These are phyloP conservation scores for Rhegmatorhina hoffmannsi DNA, from an alignment of 2,113 vertebrate genomes.

Conservation along the genomic window DNA sequence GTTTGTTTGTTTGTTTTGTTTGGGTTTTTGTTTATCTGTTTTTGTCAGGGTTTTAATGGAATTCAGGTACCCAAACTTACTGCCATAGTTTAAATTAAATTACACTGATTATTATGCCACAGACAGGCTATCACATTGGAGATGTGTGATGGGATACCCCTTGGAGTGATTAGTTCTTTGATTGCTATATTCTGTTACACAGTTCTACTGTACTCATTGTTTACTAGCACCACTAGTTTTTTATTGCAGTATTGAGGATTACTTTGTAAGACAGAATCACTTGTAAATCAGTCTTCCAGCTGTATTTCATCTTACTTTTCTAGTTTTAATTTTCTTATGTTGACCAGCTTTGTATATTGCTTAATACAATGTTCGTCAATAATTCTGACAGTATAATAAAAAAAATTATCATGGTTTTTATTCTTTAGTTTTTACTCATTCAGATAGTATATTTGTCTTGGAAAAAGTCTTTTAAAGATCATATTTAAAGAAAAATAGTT, in stretches of 20 bases:
- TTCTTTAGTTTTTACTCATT: neutral
- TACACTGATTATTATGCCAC: neutral
- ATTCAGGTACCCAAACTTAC: neutral
- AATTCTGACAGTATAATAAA: neutral
- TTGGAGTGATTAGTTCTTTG: neutral
- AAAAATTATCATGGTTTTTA: neutral
- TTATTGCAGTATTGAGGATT: neutral
- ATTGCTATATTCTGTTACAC: neutral
- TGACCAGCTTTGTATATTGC: neutral
- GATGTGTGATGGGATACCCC: neutral
- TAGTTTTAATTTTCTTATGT: neutral
- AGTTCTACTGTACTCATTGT: neutral
- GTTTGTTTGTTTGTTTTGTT: too few species aligned
- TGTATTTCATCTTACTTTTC: neutral
- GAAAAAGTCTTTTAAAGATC: neutral
- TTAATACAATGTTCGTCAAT: neutral
- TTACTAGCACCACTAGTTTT: neutral
- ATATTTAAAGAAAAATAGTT: neutral
- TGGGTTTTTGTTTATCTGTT: neutral
- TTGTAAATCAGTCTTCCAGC: neutral
- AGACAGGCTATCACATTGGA: neutral
- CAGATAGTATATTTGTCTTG: neutral
- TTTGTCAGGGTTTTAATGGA: neutral
- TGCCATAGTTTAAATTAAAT: neutral
- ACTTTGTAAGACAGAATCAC: neutral